These are phyloP conservation scores for Scortum barcoo DNA, from an alignment of 2,113 vertebrate species.

Conservation along the genomic window DNA sequence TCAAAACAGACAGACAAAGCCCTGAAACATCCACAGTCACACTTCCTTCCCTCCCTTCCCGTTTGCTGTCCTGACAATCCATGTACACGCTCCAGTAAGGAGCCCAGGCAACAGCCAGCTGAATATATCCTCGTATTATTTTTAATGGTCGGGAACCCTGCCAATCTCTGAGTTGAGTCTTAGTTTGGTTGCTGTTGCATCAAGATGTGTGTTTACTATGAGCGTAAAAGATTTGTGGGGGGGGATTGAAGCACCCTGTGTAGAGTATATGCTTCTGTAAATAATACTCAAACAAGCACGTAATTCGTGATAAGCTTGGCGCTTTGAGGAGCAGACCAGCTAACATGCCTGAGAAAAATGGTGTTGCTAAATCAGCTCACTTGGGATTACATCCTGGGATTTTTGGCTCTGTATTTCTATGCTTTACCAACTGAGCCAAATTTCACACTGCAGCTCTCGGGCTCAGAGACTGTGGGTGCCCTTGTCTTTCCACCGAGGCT, in stretches of 20 bases:
- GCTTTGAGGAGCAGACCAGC: slow-evolving; percentile 38
- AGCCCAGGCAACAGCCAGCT: slow-evolving; percentile 42
- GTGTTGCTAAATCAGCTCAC: slow-evolving; percentile 34
- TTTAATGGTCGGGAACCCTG: slow-evolving; percentile 53
- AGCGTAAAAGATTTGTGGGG: slow-evolving; percentile 61
- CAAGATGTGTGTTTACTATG: slow-evolving; percentile 62
- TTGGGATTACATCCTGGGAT: slow-evolving; percentile 38
- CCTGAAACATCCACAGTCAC: slow-evolving; percentile 34
- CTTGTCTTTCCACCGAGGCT: slow-evolving; percentile 17
- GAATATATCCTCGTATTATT: slow-evolving; percentile 47
- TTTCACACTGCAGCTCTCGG: slow-evolving; percentile 6
- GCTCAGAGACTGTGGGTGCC: slow-evolving; percentile 5
- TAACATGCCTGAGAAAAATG: slow-evolving; percentile 38
- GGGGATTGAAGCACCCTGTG: slow-evolving; percentile 30
- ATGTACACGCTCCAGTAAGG: slow-evolving; percentile 33
- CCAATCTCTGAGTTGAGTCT: slow-evolving; percentile 42
- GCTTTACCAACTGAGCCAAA: slow-evolving; percentile 39
- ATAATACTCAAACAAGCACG: slow-evolving; percentile 53
- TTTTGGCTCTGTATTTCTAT: slow-evolving; percentile 28
- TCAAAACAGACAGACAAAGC: slow-evolving; percentile 36
- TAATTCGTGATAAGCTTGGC: slow-evolving; percentile 33
- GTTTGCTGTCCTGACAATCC: slow-evolving; percentile 72
- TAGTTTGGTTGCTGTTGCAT: slow-evolving; percentile 49
- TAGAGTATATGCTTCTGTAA: slow-evolving; percentile 64
- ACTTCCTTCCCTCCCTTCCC: slow-evolving; percentile 30